phyloP scores from a whole-genome alignment of 2,797 vertebrate genomes.

The Prionace glauca region DNA sequence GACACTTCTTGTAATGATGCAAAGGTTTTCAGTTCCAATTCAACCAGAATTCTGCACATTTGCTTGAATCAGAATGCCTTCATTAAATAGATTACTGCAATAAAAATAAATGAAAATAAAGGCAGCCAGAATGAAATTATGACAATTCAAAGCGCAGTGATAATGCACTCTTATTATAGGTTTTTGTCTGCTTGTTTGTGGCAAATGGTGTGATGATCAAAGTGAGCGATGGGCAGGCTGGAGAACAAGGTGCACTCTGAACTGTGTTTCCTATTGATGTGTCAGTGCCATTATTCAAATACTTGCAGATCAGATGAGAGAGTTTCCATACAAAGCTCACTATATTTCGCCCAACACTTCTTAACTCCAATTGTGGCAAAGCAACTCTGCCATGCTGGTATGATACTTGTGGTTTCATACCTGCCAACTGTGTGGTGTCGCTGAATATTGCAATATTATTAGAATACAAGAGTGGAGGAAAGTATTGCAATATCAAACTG shows the following conservation, averaged over 20 bases:
- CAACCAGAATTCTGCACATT: not conserved
- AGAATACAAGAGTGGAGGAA: not conserved
- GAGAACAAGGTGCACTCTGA: not conserved
- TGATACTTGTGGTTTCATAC: not conserved
- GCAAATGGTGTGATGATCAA: not conserved
- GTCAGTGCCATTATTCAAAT: not conserved
- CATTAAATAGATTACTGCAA: constrained; percentile 31
- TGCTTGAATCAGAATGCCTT: not conserved
- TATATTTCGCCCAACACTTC: not conserved
- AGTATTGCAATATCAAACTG: not conserved
- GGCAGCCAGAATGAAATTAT: constrained; percentile 22
- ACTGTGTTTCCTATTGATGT: not conserved
- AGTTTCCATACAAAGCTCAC: not conserved
- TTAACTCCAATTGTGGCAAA: not conserved
- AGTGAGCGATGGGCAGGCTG: not conserved
- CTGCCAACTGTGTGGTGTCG: not conserved
- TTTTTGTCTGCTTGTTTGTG: not conserved
- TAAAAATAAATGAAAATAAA: constrained; percentile 34
- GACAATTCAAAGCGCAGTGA: not conserved
- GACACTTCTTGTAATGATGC: not conserved
- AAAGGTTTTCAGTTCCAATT: not conserved
- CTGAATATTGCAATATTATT: not conserved
- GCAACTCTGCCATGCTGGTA: not conserved
- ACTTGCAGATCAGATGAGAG: not conserved
- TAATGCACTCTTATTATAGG: constrained; percentile 18